Percentiles rank a stretch among this genome's conserved stretches.
Evolutionary conservation across 92 coral and sea anemone species (phyloP).

Genomic region (Phenganax stokvisi): DNA sequence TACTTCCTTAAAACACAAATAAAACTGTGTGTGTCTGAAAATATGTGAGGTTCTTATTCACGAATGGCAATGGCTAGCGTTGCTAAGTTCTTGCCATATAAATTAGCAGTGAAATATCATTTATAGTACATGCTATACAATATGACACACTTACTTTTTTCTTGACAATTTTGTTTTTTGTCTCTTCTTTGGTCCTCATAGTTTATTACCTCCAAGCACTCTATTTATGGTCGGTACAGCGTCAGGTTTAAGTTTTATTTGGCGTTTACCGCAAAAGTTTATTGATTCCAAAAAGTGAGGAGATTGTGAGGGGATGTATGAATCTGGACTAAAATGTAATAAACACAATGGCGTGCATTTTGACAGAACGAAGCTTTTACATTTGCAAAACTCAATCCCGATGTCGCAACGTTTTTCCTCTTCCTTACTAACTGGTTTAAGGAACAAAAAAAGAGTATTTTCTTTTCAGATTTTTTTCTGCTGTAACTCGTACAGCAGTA

Average conservation of each 20-base stretch:
- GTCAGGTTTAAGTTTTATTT: neutral
- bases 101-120: neutral
- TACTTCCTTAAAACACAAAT: too few relatives aligned
- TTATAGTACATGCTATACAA: neutral
- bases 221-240: slow-evolving; percentile 8
- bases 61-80: too few relatives aligned
- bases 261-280: neutral
- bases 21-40: too few relatives aligned
- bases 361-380: neutral
- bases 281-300: neutral
- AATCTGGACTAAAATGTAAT: neutral
- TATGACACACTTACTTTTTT: neutral
- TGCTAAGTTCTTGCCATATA: neutral
- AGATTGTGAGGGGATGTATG: neutral
- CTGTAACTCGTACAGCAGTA: too few relatives aligned
- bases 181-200: neutral
- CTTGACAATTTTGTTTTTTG: neutral
- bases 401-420: neutral
- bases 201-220: neutral
- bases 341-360: neutral
- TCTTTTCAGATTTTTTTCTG: too few relatives aligned
- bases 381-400: slow-evolving; percentile 21
- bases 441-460: neutral
- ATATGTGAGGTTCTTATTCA: too few relatives aligned
- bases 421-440: slow-evolving; percentile 3